These are phyloP conservation scores for Hypselothyrea guttata DNA, from an alignment of 2,888 invertebrate genomes.

Conservation along the genomic window DNA sequence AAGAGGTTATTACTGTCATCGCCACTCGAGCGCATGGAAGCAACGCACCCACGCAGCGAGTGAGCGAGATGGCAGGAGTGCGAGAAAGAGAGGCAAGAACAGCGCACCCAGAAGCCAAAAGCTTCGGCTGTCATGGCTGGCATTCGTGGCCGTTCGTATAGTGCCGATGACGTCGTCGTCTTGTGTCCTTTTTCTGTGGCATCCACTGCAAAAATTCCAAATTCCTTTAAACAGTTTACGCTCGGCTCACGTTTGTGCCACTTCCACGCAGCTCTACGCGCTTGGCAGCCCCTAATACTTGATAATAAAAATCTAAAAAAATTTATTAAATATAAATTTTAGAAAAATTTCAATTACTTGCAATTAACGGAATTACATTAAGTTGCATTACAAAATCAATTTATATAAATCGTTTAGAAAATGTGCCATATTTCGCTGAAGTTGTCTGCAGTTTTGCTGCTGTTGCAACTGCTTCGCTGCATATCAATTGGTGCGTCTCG, in stretches of 20 bases:
- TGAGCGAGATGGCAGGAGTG: background rate
- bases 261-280: slow-evolving; percentile 30
- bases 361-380: slow-evolving; percentile 6
- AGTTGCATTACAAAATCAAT: slow-evolving; percentile 8
- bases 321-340: slow-evolving; percentile 2
- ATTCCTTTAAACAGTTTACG: slow-evolving; percentile 58
- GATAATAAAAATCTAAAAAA: slow-evolving; percentile 3
- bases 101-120: slow-evolving; percentile 41
- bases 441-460: slow-evolving; percentile 40
- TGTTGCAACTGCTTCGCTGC: slow-evolving; percentile 50
- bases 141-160: slow-evolving; percentile 4
- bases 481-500: slow-evolving; percentile 65
- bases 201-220: slow-evolving; percentile 43
- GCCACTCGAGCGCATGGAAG: slow-evolving; percentile 56
- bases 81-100: slow-evolving; percentile 8
- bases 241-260: slow-evolving; percentile 64
- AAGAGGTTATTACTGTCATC: slow-evolving; percentile 73
- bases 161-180: slow-evolving; percentile 59
- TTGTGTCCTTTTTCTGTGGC: slow-evolving; percentile 43
- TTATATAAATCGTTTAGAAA: no score
- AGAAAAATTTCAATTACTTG: slow-evolving; percentile 4
- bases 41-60: slow-evolving; percentile 50
- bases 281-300: no score
- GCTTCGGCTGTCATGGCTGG: slow-evolving; percentile 15
- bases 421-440: slow-evolving; percentile 25